These are phyloP conservation scores for Neotoxoptera formosana DNA, from an alignment of 1,140 invertebrate species.

Conservation along the genomic window DNA sequence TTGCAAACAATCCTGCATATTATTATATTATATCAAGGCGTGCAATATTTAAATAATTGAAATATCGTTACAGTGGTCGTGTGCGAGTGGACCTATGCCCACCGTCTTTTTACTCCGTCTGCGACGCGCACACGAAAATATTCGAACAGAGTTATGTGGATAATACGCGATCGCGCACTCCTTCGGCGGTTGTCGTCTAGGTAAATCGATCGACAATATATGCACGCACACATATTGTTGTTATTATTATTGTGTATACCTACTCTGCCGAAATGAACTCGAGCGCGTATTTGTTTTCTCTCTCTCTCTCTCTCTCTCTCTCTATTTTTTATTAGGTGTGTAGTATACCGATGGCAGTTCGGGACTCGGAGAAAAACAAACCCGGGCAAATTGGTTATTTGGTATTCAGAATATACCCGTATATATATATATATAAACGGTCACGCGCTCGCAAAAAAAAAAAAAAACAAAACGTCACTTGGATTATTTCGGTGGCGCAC, in stretches of 20 bases:
- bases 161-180: background rate
- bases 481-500: background rate
- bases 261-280: background rate
- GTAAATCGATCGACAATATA: too few species aligned
- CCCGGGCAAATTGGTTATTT: conserved; percentile 1
- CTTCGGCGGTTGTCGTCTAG: background rate
- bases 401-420: conserved; percentile 7
- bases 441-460: background rate
- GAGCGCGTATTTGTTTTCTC: background rate
- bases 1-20: too few species aligned
- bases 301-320: background rate
- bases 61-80: too few species aligned
- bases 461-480: background rate
- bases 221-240: too few species aligned
- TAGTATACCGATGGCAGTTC: background rate
- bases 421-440: background rate
- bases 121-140: too few species aligned
- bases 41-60: too few species aligned
- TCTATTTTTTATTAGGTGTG: background rate
- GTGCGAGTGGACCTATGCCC: background rate
- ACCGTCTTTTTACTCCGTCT: background rate
- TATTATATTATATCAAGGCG: too few species aligned
- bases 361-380: background rate
- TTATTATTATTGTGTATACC: too few species aligned
- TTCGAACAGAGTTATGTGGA: background rate